Evolutionary conservation across 2,888 invertebrate species (phyloP).

Genomic region (Myopa testacea): DNA sequence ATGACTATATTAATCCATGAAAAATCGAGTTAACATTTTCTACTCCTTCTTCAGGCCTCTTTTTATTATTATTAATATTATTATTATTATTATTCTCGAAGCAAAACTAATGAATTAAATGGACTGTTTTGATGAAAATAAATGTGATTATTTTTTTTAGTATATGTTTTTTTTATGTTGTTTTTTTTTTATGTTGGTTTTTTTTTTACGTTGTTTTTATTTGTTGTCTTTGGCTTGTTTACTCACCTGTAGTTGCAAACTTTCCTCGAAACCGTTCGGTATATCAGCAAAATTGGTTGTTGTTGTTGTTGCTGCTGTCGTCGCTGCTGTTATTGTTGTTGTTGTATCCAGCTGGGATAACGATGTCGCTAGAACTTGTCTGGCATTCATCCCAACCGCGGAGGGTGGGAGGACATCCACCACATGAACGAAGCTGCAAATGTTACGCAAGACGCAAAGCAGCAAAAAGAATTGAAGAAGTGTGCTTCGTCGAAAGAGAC

Average conservation of each 20-base stretch:
- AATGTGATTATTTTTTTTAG: too few species aligned
- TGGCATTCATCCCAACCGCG: slow-evolving; percentile 62
- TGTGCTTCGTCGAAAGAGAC: background rate
- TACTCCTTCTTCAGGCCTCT: background rate
- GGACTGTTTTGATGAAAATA: too few species aligned
- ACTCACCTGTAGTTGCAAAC: slow-evolving; percentile 58
- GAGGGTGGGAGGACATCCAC: background rate
- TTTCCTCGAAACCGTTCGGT: slow-evolving; percentile 60
- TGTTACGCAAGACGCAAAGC: slow-evolving; percentile 15
- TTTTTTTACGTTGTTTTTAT: too few species aligned
- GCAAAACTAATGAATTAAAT: too few species aligned
- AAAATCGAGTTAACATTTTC: background rate
- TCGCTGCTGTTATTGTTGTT: slow-evolving; percentile 55
- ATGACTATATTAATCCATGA: background rate
- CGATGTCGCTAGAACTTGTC: slow-evolving; percentile 63
- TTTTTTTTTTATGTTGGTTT: too few species aligned
- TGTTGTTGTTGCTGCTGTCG: slow-evolving; percentile 56
- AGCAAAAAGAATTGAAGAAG: background rate
- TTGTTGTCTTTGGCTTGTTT: too few species aligned
- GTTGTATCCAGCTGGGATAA: slow-evolving; percentile 66
- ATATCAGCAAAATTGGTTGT: slow-evolving; percentile 39
- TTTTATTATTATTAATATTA: too few species aligned
- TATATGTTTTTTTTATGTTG: too few species aligned
- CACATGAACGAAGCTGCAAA: slow-evolving; percentile 15
- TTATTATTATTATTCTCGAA: too few species aligned